Evolutionary conservation across 2,797 vertebrate genomes (phyloP), one percentile per base, ranked within the genome.

Genomic region (Chaenodraco wilsoni): DNA sequence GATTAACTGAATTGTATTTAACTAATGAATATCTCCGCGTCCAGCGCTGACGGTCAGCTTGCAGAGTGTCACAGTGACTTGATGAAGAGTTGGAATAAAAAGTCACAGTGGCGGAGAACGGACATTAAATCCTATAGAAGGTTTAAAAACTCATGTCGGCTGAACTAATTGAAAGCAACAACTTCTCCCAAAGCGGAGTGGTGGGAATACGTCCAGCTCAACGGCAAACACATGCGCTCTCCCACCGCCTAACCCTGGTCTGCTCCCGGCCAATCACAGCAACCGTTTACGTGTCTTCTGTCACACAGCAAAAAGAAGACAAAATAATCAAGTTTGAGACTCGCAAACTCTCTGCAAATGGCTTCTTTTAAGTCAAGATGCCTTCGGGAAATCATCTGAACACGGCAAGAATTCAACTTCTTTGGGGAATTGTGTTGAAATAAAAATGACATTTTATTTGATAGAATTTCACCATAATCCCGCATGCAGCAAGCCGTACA

Each of bases 21-120:
- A 33, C 19, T 27, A 45, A 67, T 49, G 60, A 76, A 62, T 37
- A 52, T 62, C 46, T 64, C 44, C 17, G 5, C 8, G 58, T 76
- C 65, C 49, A 72, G 74, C 65, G 27, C 48, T 17, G 50, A 73
- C 63, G 58, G 64, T 57, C 69, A 72, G 65, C 57, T 44, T 58
- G 41, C 37, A 62, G 63, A 58, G 68, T 41, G 45, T 85, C 87
- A 84, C 82, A 87, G 85, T 87, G 84, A 89, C 76, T 27, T 59
- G 58, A 64, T n/a, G 45, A 72, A 66, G 59, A 68, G 75, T 58
- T 82, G 58, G 65, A 85, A 85, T 16, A 46, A 80, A 37, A 81
- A 89, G 76, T 79, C 85, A 83, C 85, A 84, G 84, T 88, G 85
- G 81, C 31, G 3, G 45, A 72, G 51, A 83, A 81, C 11, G 61